Percentiles rank a stretch among this genome's conserved stretches.
phyloP scores from a whole-genome alignment of 2,113 vertebrate species.

The Microtus richardsoni region DNA sequence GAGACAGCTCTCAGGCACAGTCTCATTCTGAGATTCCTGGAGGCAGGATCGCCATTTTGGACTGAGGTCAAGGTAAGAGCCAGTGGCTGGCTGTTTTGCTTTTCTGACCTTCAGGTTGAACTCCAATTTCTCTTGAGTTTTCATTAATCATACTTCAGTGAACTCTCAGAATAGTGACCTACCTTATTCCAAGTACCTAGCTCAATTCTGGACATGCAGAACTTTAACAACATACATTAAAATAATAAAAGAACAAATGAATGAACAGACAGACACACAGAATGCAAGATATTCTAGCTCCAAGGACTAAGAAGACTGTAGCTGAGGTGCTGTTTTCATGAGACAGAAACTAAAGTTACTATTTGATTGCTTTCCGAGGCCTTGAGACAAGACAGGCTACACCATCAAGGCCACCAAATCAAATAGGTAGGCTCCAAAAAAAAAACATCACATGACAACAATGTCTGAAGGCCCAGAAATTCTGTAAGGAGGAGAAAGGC shows the following conservation, averaged over 20 bases:
- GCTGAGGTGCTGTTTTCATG: not conserved
- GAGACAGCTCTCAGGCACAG: too few species aligned
- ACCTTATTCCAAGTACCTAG: not conserved
- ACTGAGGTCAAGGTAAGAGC: too few species aligned
- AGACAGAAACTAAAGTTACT: not conserved
- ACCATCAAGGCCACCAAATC: not conserved
- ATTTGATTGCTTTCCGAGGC: not conserved
- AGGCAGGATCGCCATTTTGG: too few species aligned
- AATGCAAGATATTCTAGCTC: not conserved
- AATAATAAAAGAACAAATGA: not conserved
- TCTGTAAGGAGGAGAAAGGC: not conserved
- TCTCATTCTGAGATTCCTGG: too few species aligned
- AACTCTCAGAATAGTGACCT: not conserved
- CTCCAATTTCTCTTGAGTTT: too few species aligned
- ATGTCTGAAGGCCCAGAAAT: not conserved
- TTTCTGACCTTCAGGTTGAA: too few species aligned
- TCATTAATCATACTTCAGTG: too few species aligned
- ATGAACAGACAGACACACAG: not conserved
- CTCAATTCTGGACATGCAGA: not conserved
- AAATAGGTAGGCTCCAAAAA: not conserved
- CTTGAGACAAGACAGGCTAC: not conserved
- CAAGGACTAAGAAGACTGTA: not conserved
- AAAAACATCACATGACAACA: not conserved
- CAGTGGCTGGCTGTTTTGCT: too few species aligned
- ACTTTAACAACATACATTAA: not conserved